Percentiles rank a stretch among this genome's conserved stretches.
phyloP scores from a whole-genome alignment of 2,113 vertebrate genomes.

The Apeltes quadracus region DNA sequence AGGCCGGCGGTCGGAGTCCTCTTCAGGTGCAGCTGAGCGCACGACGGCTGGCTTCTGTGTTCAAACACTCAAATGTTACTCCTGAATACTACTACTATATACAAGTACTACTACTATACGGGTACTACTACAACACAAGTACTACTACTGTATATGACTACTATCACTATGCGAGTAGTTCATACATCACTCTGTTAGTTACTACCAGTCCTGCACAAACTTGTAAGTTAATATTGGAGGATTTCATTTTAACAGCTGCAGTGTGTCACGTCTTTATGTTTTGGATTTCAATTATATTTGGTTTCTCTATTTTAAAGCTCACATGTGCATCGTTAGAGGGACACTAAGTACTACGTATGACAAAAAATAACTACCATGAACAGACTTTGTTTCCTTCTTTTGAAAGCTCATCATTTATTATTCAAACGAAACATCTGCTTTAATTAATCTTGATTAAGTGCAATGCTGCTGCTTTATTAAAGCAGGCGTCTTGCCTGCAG shows the following conservation, averaged over 20 bases:
- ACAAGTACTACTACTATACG: no score
- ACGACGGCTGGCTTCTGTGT: slow-evolving; percentile 34
- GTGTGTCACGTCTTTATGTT: neutral
- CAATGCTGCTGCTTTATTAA: slow-evolving; percentile 26
- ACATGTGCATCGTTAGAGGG: neutral
- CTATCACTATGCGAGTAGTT: no score
- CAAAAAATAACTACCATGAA: neutral
- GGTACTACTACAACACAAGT: no score
- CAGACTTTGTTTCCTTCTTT: neutral
- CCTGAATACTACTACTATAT: neutral
- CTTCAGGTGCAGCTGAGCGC: slow-evolving; percentile 9
- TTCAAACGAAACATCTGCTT: neutral
- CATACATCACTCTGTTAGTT: neutral
- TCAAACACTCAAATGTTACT: neutral
- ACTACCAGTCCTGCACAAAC: neutral
- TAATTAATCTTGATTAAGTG: neutral
- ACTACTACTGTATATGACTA: no score
- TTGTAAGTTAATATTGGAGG: no score
- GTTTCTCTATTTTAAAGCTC: neutral
- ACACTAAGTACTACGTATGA: neutral
- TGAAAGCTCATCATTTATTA: neutral
- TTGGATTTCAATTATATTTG: neutral
- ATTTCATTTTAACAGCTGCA: no score
- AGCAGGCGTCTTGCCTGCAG: slow-evolving; percentile 15
- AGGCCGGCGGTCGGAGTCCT: slow-evolving; percentile 29